Conservation (phyloP, 2,113 vertebrate species). For the Orycteropus afer region DNA sequence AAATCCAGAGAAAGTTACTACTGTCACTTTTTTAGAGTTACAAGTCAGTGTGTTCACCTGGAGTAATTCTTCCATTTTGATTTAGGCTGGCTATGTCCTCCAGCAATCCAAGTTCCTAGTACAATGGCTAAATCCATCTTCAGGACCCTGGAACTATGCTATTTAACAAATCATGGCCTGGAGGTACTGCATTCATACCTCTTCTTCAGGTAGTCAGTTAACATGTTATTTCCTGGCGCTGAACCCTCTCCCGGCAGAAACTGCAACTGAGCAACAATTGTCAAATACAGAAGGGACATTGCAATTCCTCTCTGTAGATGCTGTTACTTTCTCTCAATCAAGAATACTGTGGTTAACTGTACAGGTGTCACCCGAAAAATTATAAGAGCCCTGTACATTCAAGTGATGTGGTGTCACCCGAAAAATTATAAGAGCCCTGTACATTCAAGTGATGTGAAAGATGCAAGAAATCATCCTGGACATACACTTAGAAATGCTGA, state of each 20-base stretch:
- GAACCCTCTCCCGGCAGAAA: background rate
- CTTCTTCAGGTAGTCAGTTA: background rate
- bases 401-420: constrained; percentile 4
- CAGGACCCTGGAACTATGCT: constrained; percentile 6
- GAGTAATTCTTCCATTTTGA: constrained; percentile 42
- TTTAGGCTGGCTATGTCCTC: background rate
- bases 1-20: background rate
- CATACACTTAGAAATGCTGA: constrained; percentile 43
- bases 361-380: background rate
- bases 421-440: background rate
- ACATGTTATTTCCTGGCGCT: background rate
- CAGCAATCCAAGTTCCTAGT: constrained; percentile 10
- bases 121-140: constrained; percentile 28
- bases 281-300: background rate
- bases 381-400: constrained; percentile 6
- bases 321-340: constrained; percentile 3
- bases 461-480: constrained; percentile 42
- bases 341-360: background rate
- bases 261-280: background rate
- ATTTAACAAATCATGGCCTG: background rate
- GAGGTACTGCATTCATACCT: background rate
- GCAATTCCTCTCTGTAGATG: background rate
- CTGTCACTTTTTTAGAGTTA: constrained; percentile 17
- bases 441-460: constrained; percentile 45
- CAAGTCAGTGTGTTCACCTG: constrained; percentile 10